These are phyloP conservation scores for Labeo rohita DNA, from an alignment of 2,113 vertebrate genomes.

Conservation along the genomic window DNA sequence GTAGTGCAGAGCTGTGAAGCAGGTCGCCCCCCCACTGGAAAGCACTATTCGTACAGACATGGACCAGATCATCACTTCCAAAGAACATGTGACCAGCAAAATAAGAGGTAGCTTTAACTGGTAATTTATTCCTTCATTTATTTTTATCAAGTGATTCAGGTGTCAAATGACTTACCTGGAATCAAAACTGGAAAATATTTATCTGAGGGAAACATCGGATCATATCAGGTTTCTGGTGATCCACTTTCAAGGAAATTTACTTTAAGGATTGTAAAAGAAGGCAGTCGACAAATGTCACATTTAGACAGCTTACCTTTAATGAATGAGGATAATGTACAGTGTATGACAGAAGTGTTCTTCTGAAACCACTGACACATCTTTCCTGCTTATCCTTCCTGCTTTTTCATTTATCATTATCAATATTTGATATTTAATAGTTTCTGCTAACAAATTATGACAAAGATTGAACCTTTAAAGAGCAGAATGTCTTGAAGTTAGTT, in stretches of 20 bases:
- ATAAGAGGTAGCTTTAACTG: slow-evolving; percentile 80
- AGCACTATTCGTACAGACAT: slow-evolving; percentile 89
- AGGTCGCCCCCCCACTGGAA: slow-evolving; percentile 80
- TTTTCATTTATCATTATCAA: not conserved
- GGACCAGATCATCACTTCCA: slow-evolving; percentile 96
- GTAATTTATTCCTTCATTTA: not conserved
- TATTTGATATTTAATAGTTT: not conserved
- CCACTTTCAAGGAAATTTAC: not conserved
- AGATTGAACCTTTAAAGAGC: too few species aligned
- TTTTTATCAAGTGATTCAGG: not conserved
- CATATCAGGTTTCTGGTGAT: slow-evolving; percentile 2
- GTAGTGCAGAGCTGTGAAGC: slow-evolving; percentile 75
- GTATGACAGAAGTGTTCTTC: not conserved
- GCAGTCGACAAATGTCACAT: not conserved
- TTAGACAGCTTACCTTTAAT: not conserved
- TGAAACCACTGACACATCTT: not conserved
- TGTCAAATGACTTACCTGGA: not conserved
- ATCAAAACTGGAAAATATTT: not conserved
- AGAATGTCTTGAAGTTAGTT: too few species aligned
- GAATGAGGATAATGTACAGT: not conserved
- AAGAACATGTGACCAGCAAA: slow-evolving; percentile 93
- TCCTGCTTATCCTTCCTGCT: not conserved
- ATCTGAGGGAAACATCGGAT: not conserved
- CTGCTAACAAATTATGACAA: too few species aligned
- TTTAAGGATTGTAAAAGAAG: not conserved